Conservation (phyloP, 2,113 vertebrate genomes). For the Vidua chalybeata region DNA sequence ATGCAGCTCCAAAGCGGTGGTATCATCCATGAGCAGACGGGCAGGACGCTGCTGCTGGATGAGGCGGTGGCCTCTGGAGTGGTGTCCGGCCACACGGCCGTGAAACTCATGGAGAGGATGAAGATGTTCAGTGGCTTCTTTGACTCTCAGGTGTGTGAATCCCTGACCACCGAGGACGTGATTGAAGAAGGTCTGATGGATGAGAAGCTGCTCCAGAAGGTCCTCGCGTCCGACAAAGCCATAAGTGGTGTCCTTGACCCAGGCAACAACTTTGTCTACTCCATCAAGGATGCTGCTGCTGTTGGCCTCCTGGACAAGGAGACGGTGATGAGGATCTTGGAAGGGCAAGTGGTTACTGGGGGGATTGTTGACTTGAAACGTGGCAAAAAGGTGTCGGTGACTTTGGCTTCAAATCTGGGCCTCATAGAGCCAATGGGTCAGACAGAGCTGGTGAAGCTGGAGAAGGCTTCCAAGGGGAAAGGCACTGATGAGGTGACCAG, state of each 20-base stretch:
- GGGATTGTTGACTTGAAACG: conserved; percentile 89
- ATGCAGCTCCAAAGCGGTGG: conserved; percentile 81
- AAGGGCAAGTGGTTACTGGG: conserved; percentile 90
- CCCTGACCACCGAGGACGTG: conserved; percentile 84
- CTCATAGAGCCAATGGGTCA: conserved; percentile 77
- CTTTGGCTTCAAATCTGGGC: conserved; percentile 88
- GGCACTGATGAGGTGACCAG: conserved; percentile 65
- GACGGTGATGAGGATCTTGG: conserved; percentile 82
- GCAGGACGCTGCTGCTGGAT: conserved; percentile 81
- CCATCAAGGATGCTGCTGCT: conserved; percentile 82
- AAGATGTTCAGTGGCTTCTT: conserved; percentile 90
- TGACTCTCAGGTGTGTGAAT: conserved; percentile 76
- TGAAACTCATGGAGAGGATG: conserved; percentile 86
- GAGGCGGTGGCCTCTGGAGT: conserved; percentile 81
- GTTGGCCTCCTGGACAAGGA: conserved; percentile 85
- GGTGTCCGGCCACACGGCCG: conserved; percentile 83
- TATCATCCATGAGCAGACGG: conserved; percentile 73
- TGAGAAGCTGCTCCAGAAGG: conserved; percentile 85
- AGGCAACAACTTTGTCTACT: conserved; percentile 72
- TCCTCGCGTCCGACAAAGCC: conserved; percentile 84
- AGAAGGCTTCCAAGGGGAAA: conserved; percentile 89
- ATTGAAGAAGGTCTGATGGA: conserved; percentile 86
- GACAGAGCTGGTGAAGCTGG: conserved; percentile 80
- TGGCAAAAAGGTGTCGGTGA: conserved; percentile 89
- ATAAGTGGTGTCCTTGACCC: conserved; percentile 88